A percentile compares a stretch with the other conserved stretches of the same genome.
Conservation (phyloP, 2,113 vertebrate species). For the Mesembrinibis cayennensis region DNA sequence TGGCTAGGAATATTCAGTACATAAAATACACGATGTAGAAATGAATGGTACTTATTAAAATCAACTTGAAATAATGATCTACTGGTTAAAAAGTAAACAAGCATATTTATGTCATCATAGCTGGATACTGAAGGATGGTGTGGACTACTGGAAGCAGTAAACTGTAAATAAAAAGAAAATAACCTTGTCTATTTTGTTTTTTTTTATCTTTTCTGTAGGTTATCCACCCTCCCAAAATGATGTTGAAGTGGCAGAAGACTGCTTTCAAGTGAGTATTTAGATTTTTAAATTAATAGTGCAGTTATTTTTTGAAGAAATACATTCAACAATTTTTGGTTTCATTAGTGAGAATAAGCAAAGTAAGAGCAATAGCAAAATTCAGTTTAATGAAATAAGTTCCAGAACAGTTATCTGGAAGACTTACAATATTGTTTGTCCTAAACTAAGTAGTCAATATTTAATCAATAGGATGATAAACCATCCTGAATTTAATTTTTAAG, state of each 20-base stretch:
- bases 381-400: not conserved
- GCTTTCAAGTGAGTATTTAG: constrained; percentile 83
- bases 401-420: not conserved
- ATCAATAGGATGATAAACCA: not conserved
- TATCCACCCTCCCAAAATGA: constrained; percentile 82
- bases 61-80: not conserved
- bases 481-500: not conserved
- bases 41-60: not conserved
- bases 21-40: not conserved
- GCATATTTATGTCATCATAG: not conserved
- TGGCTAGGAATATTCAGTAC: not conserved
- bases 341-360: not conserved
- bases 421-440: not conserved
- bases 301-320: not conserved
- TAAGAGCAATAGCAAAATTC: not conserved
- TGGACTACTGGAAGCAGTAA: not conserved
- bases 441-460: not conserved
- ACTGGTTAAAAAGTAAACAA: not conserved
- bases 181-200: not conserved
- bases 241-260: constrained; percentile 81
- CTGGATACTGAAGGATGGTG: not conserved
- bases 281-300: not conserved
- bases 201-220: constrained; percentile 66
- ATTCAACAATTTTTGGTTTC: not conserved
- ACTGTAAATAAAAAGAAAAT: not conserved